Evolutionary conservation across 2,888 invertebrate genomes (phyloP).

Genomic region (Eristalis tenax): DNA sequence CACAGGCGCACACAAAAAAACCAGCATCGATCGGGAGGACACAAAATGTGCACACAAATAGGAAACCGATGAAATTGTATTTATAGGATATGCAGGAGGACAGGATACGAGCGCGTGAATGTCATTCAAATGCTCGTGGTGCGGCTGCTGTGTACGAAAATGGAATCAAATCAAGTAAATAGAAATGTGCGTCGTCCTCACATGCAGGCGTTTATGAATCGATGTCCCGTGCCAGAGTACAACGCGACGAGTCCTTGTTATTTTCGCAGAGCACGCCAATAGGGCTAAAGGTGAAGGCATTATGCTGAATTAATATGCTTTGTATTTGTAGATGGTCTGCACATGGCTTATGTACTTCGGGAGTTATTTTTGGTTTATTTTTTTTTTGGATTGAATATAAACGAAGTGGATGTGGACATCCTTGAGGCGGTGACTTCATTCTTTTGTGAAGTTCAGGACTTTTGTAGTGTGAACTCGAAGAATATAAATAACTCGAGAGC

Average conservation of each 20-base stretch:
- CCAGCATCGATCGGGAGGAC: not conserved
- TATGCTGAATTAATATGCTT: constrained; percentile 20
- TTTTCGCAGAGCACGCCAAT: constrained; percentile 4
- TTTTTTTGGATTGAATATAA: not conserved
- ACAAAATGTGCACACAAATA: constrained; percentile 52
- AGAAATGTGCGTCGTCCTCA: constrained; percentile 24
- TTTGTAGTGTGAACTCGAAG: too few species aligned
- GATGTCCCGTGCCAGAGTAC: constrained; percentile 43
- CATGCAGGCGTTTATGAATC: constrained; percentile 56
- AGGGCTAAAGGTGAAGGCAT: constrained; percentile 45
- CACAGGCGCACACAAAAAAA: not conserved
- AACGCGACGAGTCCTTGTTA: not conserved
- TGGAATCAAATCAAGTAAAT: constrained; percentile 47
- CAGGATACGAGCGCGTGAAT: constrained; percentile 59
- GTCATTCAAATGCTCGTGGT: constrained; percentile 46
- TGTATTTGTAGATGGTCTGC: constrained; percentile 5
- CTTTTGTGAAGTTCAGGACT: too few species aligned
- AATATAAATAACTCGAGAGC: too few species aligned
- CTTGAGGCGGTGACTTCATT: not conserved
- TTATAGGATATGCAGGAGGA: constrained; percentile 49
- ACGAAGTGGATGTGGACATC: not conserved
- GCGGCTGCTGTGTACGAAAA: constrained; percentile 5
- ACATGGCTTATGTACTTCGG: not conserved
- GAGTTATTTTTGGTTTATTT: not conserved
- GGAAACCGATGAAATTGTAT: constrained; percentile 63